phyloP scores from a whole-genome alignment of 2,797 vertebrate species.

The Petrocephalus schoutedeni region DNA sequence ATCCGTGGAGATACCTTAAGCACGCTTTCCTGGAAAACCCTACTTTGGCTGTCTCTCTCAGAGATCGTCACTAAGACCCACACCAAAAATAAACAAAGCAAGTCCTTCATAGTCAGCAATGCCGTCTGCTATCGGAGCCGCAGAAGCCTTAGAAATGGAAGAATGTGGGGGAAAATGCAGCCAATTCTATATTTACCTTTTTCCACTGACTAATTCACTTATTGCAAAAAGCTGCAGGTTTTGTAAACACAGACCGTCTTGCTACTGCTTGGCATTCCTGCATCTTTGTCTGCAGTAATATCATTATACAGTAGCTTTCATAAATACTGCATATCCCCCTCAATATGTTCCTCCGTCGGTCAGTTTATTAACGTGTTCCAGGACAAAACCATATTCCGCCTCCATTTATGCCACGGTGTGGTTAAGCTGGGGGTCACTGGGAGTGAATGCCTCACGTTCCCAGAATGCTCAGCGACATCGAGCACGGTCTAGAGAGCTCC shows the following conservation, averaged over 20 bases:
- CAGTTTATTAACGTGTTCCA: background rate
- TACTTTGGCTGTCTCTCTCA: background rate
- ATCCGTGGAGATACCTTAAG: background rate
- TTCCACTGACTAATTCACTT: background rate
- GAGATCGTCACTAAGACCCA: background rate
- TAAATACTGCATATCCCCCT: background rate
- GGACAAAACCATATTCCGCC: background rate
- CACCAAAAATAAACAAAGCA: background rate
- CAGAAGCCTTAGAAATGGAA: background rate
- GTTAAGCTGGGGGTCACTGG: constrained; percentile 3
- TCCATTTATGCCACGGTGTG: background rate
- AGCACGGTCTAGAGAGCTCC: background rate
- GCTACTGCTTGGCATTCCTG: background rate
- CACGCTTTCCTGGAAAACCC: background rate
- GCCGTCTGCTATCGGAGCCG: background rate
- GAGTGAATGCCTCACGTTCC: background rate
- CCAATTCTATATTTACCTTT: background rate
- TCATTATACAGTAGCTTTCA: background rate
- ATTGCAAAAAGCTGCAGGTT: background rate
- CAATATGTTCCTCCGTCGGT: background rate
- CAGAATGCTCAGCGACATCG: background rate
- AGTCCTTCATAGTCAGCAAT: background rate
- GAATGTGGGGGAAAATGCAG: background rate
- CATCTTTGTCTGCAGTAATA: background rate
- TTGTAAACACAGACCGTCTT: background rate